Percentiles rank a stretch among this genome's conserved stretches.
Conservation (phyloP, 2,113 vertebrate species). For the Lophochroa leadbeateri region DNA sequence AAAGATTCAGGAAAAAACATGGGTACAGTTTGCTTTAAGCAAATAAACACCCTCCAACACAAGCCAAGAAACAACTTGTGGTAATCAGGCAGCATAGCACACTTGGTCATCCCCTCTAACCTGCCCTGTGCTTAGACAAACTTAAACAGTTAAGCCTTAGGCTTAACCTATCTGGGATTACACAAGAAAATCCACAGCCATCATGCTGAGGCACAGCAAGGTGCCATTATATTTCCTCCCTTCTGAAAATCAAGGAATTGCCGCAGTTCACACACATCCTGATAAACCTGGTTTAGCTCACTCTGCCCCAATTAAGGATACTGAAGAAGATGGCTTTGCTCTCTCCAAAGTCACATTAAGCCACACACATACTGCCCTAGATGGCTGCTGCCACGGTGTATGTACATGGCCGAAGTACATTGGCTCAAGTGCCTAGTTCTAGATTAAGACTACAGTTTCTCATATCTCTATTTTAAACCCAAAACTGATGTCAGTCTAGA, state of each 20-base stretch:
- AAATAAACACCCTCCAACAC: not conserved
- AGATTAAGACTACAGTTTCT: not conserved
- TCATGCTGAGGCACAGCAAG: not conserved
- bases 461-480: not conserved
- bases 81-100: not conserved
- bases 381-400: not conserved
- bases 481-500: not conserved
- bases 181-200: not conserved
- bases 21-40: not conserved
- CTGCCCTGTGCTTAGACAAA: not conserved
- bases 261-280: not conserved
- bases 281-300: not conserved
- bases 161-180: not conserved
- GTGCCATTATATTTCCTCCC: not conserved
- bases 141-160: not conserved
- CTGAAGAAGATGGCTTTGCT: not conserved
- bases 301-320: not conserved
- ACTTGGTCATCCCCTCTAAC: not conserved
- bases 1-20: not conserved
- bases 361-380: not conserved
- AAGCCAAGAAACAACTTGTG: not conserved
- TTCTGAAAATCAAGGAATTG: not conserved
- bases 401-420: not conserved
- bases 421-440: not conserved
- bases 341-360: not conserved